These are phyloP conservation scores for Pangasius djambal DNA, from an alignment of 2,797 vertebrate genomes.

Conservation along the genomic window DNA sequence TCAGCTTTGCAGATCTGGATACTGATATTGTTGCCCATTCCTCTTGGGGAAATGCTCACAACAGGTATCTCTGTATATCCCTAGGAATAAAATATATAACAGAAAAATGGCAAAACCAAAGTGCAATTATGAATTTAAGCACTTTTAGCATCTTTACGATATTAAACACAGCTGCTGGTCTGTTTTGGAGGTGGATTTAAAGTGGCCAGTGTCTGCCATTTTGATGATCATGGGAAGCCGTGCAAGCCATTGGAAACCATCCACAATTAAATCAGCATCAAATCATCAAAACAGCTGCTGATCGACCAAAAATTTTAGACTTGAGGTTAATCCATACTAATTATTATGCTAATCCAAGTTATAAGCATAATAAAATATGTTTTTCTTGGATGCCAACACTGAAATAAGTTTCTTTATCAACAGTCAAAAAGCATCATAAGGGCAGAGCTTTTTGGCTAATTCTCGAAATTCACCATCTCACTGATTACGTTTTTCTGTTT, in stretches of 20 bases:
- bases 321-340: not conserved
- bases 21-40: not conserved
- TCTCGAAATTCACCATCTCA: not conserved
- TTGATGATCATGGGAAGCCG: not conserved
- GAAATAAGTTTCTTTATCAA: not conserved
- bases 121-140: too few species aligned
- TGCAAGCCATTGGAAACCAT: not conserved
- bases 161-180: not conserved
- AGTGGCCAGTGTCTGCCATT: not conserved
- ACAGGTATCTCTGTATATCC: not conserved
- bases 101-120: not conserved
- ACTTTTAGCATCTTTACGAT: not conserved
- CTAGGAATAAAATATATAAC: not conserved
- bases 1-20: not conserved
- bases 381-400: not conserved
- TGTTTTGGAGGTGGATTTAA: not conserved
- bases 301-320: not conserved
- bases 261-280: slow-evolving; percentile 8
- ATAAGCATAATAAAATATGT: not conserved
- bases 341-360: too few species aligned
- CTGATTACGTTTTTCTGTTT: not conserved
- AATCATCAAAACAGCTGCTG: slow-evolving; percentile 5
- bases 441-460: too few species aligned
- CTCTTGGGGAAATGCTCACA: not conserved
- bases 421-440: too few species aligned